A percentile compares a stretch with the other conserved stretches of the same genome.
Conservation (phyloP, 2,113 vertebrate genomes). For the Grammatotria lemairii region DNA sequence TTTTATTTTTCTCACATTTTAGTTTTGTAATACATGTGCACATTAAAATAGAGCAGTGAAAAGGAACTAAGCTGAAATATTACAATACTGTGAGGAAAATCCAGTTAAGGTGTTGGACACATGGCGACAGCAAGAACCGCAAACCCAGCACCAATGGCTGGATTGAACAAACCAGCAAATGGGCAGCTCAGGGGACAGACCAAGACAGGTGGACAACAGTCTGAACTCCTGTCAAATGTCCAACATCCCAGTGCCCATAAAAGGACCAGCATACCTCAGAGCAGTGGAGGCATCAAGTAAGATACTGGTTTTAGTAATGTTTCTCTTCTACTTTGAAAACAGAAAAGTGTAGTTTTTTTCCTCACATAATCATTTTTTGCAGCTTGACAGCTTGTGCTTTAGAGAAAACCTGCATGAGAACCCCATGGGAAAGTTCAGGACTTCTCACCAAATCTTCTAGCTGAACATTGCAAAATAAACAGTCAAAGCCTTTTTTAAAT, state of each 20-base stretch:
- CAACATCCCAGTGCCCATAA: constrained; percentile 40
- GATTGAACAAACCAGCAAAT: constrained; percentile 61
- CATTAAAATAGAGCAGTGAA: not conserved
- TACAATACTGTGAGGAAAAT: not conserved
- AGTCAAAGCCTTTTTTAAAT: not conserved
- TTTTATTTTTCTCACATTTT: constrained; percentile 20
- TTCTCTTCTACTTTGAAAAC: not conserved
- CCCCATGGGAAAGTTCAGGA: not conserved
- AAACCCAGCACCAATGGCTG: constrained; percentile 57
- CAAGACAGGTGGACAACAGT: constrained; percentile 36
- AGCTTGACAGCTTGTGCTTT: not conserved
- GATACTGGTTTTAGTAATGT: not conserved
- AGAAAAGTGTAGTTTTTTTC: not conserved
- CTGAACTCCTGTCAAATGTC: constrained; percentile 11
- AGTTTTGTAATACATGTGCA: not conserved
- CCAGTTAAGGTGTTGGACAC: not conserved
- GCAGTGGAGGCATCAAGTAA: constrained; percentile 67
- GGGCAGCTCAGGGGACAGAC: constrained; percentile 57
- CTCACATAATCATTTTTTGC: not conserved
- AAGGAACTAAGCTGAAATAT: not conserved
- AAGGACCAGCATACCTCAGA: constrained; percentile 56
- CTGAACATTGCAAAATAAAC: not conserved
- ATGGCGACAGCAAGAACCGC: constrained; percentile 71
- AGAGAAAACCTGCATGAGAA: not conserved
- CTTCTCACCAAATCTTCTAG: not conserved